Evolutionary conservation across 2,113 vertebrate genomes (phyloP), one percentile per base, ranked within the genome.

Genomic region (Pollimyrus isidori): DNA sequence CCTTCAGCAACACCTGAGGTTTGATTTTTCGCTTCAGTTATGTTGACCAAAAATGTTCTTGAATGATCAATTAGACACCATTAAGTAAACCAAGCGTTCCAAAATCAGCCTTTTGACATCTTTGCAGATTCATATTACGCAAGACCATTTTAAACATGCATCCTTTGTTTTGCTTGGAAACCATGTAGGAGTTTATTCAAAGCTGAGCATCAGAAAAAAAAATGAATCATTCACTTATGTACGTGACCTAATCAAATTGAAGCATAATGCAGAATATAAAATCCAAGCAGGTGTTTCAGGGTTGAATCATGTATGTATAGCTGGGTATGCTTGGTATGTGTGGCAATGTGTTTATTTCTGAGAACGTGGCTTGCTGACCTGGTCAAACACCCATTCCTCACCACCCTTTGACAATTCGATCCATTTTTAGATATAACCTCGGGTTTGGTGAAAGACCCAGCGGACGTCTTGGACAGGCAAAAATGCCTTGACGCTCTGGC

Each of bases 401-500:
- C 97, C 97, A 96, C 95, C 97, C 92, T 98, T 99, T 99, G 98
- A 99, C 97, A 98, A 98, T 99, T 99, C 97, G 98, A 99, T 99
- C 97, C 98, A 98, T 99, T 99, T 96, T 99, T 99, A 99, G 98
- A 99, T 99, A 97, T 99, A 99, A 99, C 98, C 96, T 98, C 97
- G 97, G 98, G 97, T 98, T 97, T 98, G 96, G 97, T 96, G 97
- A 97, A 93, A 97, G 97, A 97, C 95, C 97, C 97, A 96, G 97
- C 97, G 97, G 98, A 99, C 94, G 97, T 98, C 96, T 97, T 99
- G 98, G 98, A 99, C 98, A 98, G 97, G 97, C 98, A 98, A 97
- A 99, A 99, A 98, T 99, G 98, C 96, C 98, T 99, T 95, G 96
- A 97, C 96, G 97, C 98, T 96, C 97, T 99, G 97, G 98, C 98